Evolutionary conservation across 1,140 invertebrate species (phyloP), one percentile per base, ranked within the genome.

Genomic region (Protaetia brevitarsis): DNA sequence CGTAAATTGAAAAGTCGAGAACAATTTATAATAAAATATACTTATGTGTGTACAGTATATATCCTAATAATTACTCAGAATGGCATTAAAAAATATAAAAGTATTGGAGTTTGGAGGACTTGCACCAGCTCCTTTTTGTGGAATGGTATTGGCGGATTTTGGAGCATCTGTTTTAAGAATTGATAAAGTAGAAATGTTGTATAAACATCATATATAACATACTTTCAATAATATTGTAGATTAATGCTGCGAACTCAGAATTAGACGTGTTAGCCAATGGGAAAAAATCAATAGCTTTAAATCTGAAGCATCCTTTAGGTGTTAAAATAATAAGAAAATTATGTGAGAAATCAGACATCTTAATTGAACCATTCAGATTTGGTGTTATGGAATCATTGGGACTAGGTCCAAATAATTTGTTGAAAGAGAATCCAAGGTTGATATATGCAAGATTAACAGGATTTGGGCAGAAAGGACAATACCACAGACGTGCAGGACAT

Each of bases 111-210:
- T 99, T 75, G 90, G 92, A 67, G 97, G 97, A 2, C 80, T 99
- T 41, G 97, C 97, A 21, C 97, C 97, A 23, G 96, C 86, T 5
- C 97, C 97, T 10, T 91, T 97, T 79, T 99, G 96, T 87, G 97
- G 96, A 10, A 93, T 94, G 86, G 83, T 99, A 71, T 82, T 99
- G 34, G 83, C 89, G 13, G 97, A 99, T 83, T 98, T 97, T 86
- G 97, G 97, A 19, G 97, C 97, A 34, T 83, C 82, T 63, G 95
- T 99, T 1, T 93, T 93, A 51, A 83, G 93, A 70, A 82, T 99
- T 60, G 92, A 97, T 76, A 94, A 87, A 82, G 95, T 97, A 84
- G 7, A 57, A 19, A 58, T 19, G 5, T 27, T 58, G 28, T 58
- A 7, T 27, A 27, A 23, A 2, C 2, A n/a, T 23, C 23, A 58